Evolutionary conservation across 2,797 vertebrate genomes (phyloP).

Genomic region (Mallotus villosus): DNA sequence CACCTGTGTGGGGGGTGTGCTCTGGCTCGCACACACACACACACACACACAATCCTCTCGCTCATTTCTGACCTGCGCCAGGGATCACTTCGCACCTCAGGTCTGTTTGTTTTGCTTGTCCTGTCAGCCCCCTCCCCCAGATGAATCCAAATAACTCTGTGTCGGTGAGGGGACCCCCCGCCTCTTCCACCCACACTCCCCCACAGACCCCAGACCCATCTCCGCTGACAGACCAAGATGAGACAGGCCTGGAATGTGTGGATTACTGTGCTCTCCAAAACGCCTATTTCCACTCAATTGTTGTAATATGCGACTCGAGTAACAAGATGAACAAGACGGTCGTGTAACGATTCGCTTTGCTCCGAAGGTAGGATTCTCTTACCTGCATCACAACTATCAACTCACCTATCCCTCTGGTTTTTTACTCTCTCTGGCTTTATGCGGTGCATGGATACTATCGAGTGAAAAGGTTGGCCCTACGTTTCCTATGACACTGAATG

Average conservation of each 20-base stretch:
- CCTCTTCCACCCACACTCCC: slow-evolving; percentile 45
- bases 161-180: slow-evolving; percentile 59
- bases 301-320: slow-evolving; percentile 10
- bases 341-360: background rate
- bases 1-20: background rate
- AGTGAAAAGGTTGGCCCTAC: no score
- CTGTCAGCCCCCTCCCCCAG: slow-evolving; percentile 65
- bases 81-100: slow-evolving; percentile 77
- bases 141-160: slow-evolving; percentile 72
- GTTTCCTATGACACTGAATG: no score
- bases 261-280: slow-evolving; percentile 20
- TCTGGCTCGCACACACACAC: background rate
- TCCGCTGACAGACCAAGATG: slow-evolving; percentile 59
- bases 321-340: background rate
- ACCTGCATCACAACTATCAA: no score
- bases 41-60: slow-evolving; percentile 31
- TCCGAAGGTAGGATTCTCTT: no score
- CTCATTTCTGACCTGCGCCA: slow-evolving; percentile 63
- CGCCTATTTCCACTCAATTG: slow-evolving; percentile 43
- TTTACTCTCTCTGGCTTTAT: no score
- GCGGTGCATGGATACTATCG: no score
- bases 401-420: no score
- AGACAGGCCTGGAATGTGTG: slow-evolving; percentile 57
- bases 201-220: slow-evolving; percentile 58
- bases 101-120: slow-evolving; percentile 81